Percentiles rank a stretch among this genome's conserved stretches.
phyloP scores from a whole-genome alignment of 2,888 invertebrate species.

The Antitype chi region DNA sequence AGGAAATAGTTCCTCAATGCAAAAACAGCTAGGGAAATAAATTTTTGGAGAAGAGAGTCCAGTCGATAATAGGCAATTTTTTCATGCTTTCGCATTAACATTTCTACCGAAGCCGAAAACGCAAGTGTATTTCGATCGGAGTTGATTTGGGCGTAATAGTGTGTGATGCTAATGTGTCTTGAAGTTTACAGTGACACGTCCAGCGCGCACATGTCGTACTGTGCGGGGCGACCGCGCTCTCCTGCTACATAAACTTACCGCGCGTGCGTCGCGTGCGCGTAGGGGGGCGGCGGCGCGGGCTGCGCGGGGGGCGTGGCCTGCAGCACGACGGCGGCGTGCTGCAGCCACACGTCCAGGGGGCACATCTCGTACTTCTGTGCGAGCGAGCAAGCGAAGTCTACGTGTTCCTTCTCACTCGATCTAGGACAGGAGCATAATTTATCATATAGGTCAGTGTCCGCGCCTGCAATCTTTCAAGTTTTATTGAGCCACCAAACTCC shows the following conservation, averaged over 20 bases:
- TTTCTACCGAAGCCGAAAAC: background rate
- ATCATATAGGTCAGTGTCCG: background rate
- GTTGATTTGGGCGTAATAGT: too few relatives aligned
- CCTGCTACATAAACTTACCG: background rate
- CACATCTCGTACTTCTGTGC: constrained; percentile 77
- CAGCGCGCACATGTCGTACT: constrained; percentile 5
- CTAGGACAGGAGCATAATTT: constrained; percentile 63
- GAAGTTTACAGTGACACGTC: background rate
- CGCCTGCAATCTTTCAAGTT: background rate
- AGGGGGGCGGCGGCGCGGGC: constrained; percentile 17
- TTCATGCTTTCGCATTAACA: background rate
- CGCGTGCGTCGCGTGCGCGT: background rate
- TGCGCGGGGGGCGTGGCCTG: constrained; percentile 18
- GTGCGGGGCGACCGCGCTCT: background rate
- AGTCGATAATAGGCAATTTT: background rate
- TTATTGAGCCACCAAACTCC: too few relatives aligned
- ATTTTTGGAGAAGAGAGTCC: background rate
- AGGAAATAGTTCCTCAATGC: background rate
- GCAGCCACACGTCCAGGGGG: constrained; percentile 81
- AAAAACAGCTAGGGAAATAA: background rate
- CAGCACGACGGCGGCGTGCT: constrained; percentile 74
- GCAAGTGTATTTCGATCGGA: too few relatives aligned
- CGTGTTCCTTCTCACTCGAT: constrained; percentile 70
- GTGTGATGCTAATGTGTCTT: background rate
- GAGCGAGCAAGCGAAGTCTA: constrained; percentile 75